A percentile compares a stretch with the other conserved stretches of the same genome.
These are phyloP conservation scores for Callithrix jacchus DNA, from an alignment of 2,113 vertebrate species.

Conservation along the genomic window DNA sequence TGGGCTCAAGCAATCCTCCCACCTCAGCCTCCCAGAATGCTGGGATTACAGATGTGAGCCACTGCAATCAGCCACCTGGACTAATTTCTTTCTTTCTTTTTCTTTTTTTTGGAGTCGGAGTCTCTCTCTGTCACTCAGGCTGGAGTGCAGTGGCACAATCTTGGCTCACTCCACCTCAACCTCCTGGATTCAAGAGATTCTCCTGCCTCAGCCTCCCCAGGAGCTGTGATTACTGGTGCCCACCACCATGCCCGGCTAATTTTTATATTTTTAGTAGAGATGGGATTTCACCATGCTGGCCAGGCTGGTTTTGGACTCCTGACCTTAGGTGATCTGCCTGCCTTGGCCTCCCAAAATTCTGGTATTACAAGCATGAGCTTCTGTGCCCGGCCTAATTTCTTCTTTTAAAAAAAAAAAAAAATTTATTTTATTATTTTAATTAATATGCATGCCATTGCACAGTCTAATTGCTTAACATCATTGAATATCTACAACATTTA, in stretches of 20 bases:
- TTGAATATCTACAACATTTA: neutral
- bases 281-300: neutral
- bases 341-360: neutral
- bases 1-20: too few relatives aligned
- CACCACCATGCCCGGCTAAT: neutral
- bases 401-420: too few relatives aligned
- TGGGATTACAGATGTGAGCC: too few relatives aligned
- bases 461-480: neutral
- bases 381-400: neutral
- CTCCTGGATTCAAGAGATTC: neutral
- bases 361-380: neutral
- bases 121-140: neutral
- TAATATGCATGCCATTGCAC: too few relatives aligned
- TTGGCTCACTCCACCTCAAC: rapidly evolving
- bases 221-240: neutral
- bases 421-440: too few relatives aligned
- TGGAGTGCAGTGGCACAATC: neutral
- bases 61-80: too few relatives aligned
- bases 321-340: neutral
- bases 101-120: neutral
- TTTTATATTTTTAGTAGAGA: neutral
- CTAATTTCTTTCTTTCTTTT: neutral
- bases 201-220: neutral
- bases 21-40: too few relatives aligned
- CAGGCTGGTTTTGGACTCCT: neutral